Percentiles rank a stretch among this genome's conserved stretches.
These are phyloP conservation scores for Rhinichthys osculus DNA, from an alignment of 2,797 vertebrate genomes.

Conservation along the genomic window DNA sequence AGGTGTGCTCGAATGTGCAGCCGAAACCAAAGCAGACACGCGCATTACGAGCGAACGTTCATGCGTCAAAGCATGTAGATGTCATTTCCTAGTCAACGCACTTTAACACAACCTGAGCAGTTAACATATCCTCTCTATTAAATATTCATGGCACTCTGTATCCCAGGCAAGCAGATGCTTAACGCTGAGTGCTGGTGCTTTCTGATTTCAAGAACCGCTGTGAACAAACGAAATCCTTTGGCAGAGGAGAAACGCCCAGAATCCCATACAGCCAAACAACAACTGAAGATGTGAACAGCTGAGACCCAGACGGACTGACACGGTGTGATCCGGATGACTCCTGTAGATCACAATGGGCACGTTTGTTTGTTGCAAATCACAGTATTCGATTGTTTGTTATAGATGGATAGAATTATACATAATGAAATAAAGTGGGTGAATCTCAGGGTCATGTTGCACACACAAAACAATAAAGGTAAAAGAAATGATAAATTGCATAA, in stretches of 20 bases:
- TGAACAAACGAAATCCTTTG: slow-evolving; percentile 32
- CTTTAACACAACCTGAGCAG: slow-evolving; percentile 39
- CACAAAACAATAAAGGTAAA: not conserved
- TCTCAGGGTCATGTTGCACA: not conserved
- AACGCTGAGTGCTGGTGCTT: slow-evolving; percentile 19
- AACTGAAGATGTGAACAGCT: not conserved
- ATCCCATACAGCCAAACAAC: slow-evolving; percentile 4
- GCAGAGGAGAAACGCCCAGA: slow-evolving; percentile 35
- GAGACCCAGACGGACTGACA: not conserved
- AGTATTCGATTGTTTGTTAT: not conserved
- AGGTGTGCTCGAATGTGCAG: not conserved
- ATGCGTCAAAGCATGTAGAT: slow-evolving; percentile 36
- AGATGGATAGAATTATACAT: not conserved
- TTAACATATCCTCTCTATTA: slow-evolving; percentile 36
- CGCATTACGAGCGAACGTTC: slow-evolving; percentile 6
- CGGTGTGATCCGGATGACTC: not conserved
- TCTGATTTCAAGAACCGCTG: slow-evolving; percentile 21
- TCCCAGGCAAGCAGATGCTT: slow-evolving; percentile 31
- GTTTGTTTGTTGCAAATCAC: not conserved
- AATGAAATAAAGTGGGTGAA: not conserved
- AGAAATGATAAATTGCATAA: not conserved
- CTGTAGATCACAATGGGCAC: not conserved
- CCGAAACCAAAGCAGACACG: slow-evolving; percentile 14
- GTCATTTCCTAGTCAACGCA: not conserved
- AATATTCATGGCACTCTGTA: slow-evolving; percentile 48